Base-by-base conservation (phyloP, 2,113 vertebrate species). In the Dicaeum eximium region DNA sequence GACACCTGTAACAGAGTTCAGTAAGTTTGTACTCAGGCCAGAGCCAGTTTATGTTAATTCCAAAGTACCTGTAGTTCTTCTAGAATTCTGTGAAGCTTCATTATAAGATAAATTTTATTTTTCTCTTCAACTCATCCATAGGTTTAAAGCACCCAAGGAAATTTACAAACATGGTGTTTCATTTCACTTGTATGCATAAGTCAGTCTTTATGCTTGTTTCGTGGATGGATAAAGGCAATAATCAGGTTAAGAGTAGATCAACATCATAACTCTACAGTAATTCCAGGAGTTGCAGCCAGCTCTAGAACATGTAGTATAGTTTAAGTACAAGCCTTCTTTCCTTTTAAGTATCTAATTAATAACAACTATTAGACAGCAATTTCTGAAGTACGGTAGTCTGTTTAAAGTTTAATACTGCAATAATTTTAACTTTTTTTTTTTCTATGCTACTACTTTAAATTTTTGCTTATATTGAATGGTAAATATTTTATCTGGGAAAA, bases 401-500 rank as follows among this genome's bases (percentile, higher is more conserved):
- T 54, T 27, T 72, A 62, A 83, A 81, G 15, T 91, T 81, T 82
- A 87, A 83, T 53, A 69, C 13, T 31, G 28, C 28, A 88, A 50
- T 79, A 57, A 72, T 82, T 91, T 75, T 13, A 73, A 40, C 6
- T 21, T 7, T 15, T 50, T 53, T 81, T 66, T 57, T 64, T 72
- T 2, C 40, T 40, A 11, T 54, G 33, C 10, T 83, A 48, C 17
- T 56, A 20, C 35, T 67, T 73, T 28, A 61, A 83, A 73, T 22
- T 24, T 66, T 85, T 79, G 25, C 74, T 73, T 37, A 12, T 80
- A 56, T 90, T 54, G 67, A 88, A 66, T 0, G 0, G 35, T 86
- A 86, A 84, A 93, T 86, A 83, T 80, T 92, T 79, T 86, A 47
- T 83, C 56, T 71, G 40, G 21, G 51, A 56, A 93, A 92, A 95